A percentile compares a stretch with the other conserved stretches of the same genome.
phyloP scores from a whole-genome alignment of 2,113 vertebrate species.

The Chionis minor region DNA sequence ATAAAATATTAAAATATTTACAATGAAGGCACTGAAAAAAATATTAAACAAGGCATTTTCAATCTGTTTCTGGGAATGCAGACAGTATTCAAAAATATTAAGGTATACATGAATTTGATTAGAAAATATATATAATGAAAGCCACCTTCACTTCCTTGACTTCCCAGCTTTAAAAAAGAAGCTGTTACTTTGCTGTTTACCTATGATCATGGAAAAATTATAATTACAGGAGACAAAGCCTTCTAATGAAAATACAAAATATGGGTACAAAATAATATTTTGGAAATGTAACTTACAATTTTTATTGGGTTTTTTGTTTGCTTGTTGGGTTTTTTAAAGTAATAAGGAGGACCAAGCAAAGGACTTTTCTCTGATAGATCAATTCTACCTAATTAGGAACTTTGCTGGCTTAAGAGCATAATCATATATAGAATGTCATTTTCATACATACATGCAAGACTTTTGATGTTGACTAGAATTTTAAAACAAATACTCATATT shows the following conservation, averaged over 20 bases:
- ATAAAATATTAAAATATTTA: slow-evolving; percentile 63
- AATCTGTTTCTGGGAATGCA: neutral
- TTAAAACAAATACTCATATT: neutral
- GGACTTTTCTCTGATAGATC: neutral
- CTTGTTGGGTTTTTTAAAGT: neutral
- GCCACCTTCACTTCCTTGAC: neutral
- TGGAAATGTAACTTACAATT: neutral
- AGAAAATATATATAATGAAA: neutral
- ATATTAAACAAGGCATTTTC: neutral
- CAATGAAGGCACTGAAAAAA: neutral
- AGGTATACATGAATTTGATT: neutral
- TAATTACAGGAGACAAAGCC: neutral
- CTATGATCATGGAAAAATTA: neutral
- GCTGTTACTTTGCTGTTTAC: neutral
- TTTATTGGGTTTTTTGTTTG: neutral
- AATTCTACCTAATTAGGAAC: neutral
- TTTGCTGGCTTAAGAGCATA: neutral
- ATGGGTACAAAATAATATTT: neutral
- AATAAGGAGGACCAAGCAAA: neutral
- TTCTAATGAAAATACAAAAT: neutral
- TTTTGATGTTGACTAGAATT: neutral
- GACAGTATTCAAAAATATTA: neutral
- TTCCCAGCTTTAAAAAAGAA: neutral
- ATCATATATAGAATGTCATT: neutral
- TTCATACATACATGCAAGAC: neutral